phyloP scores from a whole-genome alignment of 2,888 invertebrate genomes.

The Gnatocerus cornutus region DNA sequence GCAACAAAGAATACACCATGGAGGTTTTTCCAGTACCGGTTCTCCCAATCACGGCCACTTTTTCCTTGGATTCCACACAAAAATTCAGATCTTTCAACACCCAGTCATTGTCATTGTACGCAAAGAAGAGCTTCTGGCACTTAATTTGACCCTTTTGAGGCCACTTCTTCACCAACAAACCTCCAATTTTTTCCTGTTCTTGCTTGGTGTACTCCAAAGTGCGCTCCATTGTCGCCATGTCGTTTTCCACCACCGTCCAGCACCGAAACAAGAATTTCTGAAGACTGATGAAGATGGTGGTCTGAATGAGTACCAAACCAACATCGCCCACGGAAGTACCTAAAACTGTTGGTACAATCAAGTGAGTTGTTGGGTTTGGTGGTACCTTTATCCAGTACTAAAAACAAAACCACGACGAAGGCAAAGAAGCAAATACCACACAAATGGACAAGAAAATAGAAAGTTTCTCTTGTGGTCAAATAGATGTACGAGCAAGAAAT shows the following conservation, averaged over 20 bases:
- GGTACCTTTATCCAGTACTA: too few species aligned
- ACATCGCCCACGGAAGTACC: neutral
- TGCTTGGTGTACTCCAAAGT: constrained; percentile 70
- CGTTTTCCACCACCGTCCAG: constrained; percentile 74
- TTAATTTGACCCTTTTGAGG: constrained; percentile 78
- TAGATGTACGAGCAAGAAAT: neutral
- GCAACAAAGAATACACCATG: constrained; percentile 80
- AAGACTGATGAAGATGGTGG: neutral
- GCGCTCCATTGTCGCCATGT: constrained; percentile 93
- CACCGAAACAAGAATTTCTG: neutral
- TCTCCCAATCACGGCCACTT: constrained; percentile 86
- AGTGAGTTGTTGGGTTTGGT: too few species aligned
- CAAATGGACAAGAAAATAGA: neutral
- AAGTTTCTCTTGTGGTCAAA: neutral
- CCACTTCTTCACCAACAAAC: constrained; percentile 71
- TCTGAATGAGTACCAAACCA: neutral
- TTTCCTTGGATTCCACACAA: constrained; percentile 78
- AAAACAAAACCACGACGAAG: neutral
- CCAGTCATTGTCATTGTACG: neutral
- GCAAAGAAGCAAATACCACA: neutral
- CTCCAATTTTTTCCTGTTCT: constrained; percentile 71
- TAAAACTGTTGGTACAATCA: neutral
- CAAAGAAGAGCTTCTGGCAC: neutral
- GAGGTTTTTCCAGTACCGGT: constrained; percentile 88
- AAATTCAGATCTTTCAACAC: constrained; percentile 75